Percentiles rank a stretch among this genome's conserved stretches.
Evolutionary conservation across 2,888 invertebrate genomes (phyloP).

Genomic region (Rutpela maculata): DNA sequence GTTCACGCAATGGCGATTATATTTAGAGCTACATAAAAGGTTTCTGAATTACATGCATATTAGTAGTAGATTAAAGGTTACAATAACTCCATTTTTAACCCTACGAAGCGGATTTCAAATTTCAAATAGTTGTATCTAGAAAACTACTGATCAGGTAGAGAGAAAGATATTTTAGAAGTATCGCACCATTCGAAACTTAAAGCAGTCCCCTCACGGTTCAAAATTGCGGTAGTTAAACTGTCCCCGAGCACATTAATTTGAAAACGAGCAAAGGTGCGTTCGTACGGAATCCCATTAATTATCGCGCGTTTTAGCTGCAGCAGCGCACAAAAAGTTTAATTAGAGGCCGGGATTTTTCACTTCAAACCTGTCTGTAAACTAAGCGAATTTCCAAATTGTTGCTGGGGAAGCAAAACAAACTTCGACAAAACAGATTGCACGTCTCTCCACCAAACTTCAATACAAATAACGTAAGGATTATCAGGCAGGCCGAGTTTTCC

Average conservation of each 20-base stretch:
- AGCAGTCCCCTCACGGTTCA: neutral
- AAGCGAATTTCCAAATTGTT: conserved; percentile 7
- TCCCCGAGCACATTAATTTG: conserved; percentile 24
- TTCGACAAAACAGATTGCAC: conserved; percentile 1
- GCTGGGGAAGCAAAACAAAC: conserved; percentile 7
- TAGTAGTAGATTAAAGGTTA: too few relatives aligned
- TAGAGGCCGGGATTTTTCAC: conserved; percentile 19
- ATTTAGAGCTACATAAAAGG: too few relatives aligned
- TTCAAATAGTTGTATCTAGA: too few relatives aligned
- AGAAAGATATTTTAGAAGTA: too few relatives aligned
- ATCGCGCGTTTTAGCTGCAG: conserved; percentile 4
- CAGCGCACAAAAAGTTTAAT: conserved; percentile 27
- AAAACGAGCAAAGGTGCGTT: conserved; percentile 12
- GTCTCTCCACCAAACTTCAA: conserved; percentile 1
- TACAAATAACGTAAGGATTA: conserved; percentile 4
- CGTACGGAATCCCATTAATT: conserved; percentile 11
- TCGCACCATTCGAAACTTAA: neutral
- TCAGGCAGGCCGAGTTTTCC: neutral
- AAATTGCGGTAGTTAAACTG: conserved; percentile 12
- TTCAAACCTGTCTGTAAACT: neutral
- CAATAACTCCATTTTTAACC: too few relatives aligned
- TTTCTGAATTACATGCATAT: too few relatives aligned
- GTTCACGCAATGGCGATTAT: too few relatives aligned
- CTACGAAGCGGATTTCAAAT: too few relatives aligned
- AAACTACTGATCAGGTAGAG: too few relatives aligned